Percentiles rank a stretch among this genome's conserved stretches.
phyloP scores from a whole-genome alignment of 2,797 vertebrate genomes.

The Parauchenoglanis punctatus region DNA sequence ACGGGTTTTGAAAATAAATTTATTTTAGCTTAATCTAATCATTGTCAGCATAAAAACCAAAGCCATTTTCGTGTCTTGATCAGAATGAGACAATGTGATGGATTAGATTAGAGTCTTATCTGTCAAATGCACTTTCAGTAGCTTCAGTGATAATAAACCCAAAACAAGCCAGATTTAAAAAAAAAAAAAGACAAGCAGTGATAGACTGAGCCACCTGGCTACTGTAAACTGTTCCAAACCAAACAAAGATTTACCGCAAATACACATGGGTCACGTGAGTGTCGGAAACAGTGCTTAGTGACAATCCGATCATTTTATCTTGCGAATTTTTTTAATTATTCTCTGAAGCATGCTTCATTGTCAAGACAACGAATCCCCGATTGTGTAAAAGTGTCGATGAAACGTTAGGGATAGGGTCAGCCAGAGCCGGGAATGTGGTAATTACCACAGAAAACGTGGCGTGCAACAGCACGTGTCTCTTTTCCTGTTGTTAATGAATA shows the following conservation, averaged over 20 bases:
- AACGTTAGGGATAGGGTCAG: background rate
- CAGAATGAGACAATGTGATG: slow-evolving; percentile 14
- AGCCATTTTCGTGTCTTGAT: background rate
- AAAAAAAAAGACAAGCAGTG: slow-evolving; percentile 58
- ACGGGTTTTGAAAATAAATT: background rate
- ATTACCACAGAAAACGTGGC: slow-evolving; percentile 2
- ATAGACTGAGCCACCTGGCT: slow-evolving; percentile 73
- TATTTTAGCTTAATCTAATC: background rate
- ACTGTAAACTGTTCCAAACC: slow-evolving; percentile 64
- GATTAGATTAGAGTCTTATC: slow-evolving; percentile 72
- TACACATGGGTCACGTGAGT: background rate
- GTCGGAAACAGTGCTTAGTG: background rate
- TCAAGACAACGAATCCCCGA: background rate
- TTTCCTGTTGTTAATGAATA: slow-evolving; percentile 4
- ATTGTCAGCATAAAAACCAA: background rate
- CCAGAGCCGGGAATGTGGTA: background rate
- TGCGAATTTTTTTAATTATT: background rate
- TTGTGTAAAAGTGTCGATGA: background rate
- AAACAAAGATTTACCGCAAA: background rate
- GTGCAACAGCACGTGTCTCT: background rate
- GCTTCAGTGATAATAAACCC: background rate
- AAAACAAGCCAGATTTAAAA: slow-evolving; percentile 27
- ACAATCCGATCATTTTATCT: background rate
- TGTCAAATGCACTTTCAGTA: slow-evolving; percentile 36
- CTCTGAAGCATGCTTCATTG: background rate